These are phyloP conservation scores for Megalops atlanticus DNA, from an alignment of 2,113 vertebrate species.

Conservation along the genomic window DNA sequence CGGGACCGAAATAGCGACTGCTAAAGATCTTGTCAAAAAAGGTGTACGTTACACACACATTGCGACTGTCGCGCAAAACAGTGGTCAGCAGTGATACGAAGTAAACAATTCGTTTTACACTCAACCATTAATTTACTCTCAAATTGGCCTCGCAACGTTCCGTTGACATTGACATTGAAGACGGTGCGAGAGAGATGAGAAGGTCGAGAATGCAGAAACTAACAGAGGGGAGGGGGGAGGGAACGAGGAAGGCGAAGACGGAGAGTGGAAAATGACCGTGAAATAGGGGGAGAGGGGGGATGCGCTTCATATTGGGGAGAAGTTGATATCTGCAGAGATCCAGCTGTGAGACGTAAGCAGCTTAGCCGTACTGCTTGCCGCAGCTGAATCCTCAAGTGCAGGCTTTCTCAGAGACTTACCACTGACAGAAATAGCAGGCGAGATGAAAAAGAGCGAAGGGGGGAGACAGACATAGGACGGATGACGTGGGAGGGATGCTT, in stretches of 20 bases:
- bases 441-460: conserved; percentile 21
- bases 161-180: not conserved
- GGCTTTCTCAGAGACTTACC: conserved; percentile 50
- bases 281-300: conserved; percentile 39
- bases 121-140: no score
- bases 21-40: not conserved
- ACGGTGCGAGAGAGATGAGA: conserved; percentile 28
- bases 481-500: conserved; percentile 3
- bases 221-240: conserved; percentile 38
- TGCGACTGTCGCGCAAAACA: not conserved
- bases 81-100: not conserved
- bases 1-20: not conserved
- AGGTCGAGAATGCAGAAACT: not conserved
- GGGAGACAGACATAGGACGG: conserved; percentile 19
- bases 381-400: conserved; percentile 57
- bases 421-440: conserved; percentile 35
- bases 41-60: not conserved
- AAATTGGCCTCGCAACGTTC: not conserved
- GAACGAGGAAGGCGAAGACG: conserved; percentile 6
- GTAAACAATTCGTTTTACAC: not conserved
- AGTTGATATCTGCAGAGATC: conserved; percentile 14
- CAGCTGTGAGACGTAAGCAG: conserved; percentile 55
- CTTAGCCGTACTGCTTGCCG: conserved; percentile 58
- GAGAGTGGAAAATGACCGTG: conserved; percentile 34
- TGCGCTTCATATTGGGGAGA: not conserved